These are phyloP conservation scores for Campoletis sonorensis DNA, from an alignment of 1,140 invertebrate genomes.

Conservation along the genomic window DNA sequence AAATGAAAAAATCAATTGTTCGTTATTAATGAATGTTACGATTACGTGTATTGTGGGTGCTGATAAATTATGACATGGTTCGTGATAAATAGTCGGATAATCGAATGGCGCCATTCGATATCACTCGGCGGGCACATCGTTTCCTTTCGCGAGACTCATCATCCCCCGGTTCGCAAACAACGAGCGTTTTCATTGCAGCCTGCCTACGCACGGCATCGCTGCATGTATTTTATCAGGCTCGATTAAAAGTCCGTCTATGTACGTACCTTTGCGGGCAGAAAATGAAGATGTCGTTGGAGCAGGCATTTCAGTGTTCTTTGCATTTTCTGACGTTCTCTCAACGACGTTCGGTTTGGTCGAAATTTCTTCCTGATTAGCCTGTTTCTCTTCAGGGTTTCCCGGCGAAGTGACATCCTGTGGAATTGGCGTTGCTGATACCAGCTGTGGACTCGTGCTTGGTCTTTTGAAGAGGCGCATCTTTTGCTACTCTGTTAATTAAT, in stretches of 20 bases:
- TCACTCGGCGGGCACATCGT: background rate
- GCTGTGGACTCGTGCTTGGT: conserved; percentile 75
- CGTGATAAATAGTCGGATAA: background rate
- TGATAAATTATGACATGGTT: background rate
- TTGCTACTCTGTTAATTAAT: conserved; percentile 17
- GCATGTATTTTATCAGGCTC: no score
- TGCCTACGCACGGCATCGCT: no score
- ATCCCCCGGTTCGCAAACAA: no score
- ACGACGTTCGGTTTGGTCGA: conserved; percentile 12
- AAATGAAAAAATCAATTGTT: background rate
- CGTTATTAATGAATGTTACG: background rate
- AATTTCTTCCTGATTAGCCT: conserved; percentile 26
- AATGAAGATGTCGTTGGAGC: conserved; percentile 42
- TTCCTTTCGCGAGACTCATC: background rate
- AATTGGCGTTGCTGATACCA: conserved; percentile 77
- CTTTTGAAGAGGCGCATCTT: conserved; percentile 78
- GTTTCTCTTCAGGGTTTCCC: conserved; percentile 42
- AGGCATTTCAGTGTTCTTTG: background rate
- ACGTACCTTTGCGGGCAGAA: conserved; percentile 60
- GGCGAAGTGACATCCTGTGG: conserved; percentile 67
- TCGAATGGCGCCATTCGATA: conserved; percentile 1
- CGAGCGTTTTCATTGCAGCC: no score
- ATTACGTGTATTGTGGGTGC: background rate
- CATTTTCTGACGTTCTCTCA: conserved; percentile 17
- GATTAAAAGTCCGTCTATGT: no score